phyloP scores from a whole-genome alignment of 2,113 vertebrate species.

The Polypterus senegalus region DNA sequence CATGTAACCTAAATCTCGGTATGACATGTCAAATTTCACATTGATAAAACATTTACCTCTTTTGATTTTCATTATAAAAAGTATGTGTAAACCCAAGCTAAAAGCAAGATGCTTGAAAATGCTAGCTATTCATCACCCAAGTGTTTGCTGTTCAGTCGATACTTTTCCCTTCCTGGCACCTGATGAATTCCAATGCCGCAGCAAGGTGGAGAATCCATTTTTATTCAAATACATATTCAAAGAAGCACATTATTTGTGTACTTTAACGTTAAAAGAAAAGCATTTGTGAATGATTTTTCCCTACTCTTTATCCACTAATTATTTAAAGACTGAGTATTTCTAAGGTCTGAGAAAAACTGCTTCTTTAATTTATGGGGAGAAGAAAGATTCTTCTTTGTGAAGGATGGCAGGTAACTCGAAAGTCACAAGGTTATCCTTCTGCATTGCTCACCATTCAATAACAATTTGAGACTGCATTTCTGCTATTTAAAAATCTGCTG shows the following conservation, averaged over 20 bases:
- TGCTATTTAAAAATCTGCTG: conserved; percentile 21
- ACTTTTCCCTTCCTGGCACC: background rate
- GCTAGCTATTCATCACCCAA: background rate
- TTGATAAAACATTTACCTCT: background rate
- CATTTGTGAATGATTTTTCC: too few relatives aligned
- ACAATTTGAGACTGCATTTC: conserved; percentile 38
- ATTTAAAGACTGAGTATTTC: conserved; percentile 26
- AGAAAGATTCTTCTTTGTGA: conserved; percentile 14
- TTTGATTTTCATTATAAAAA: background rate
- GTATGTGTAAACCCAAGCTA: background rate
- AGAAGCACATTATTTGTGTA: too few relatives aligned
- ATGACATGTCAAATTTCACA: background rate
- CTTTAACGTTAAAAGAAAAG: too few relatives aligned
- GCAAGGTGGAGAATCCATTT: too few relatives aligned
- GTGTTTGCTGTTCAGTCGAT: background rate
- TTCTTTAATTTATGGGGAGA: conserved; percentile 30
- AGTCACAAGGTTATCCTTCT: conserved; percentile 37
- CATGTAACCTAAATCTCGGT: background rate
- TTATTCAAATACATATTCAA: too few relatives aligned
- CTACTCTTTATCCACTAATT: background rate
- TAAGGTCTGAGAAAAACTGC: conserved; percentile 34
- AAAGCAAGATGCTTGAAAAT: background rate
- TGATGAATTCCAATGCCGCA: background rate
- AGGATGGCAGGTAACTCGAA: conserved; percentile 29
- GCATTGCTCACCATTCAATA: conserved; percentile 24